Base-by-base conservation (phyloP, 1,140 invertebrate genomes). In the Philaenus spumarius region DNA sequence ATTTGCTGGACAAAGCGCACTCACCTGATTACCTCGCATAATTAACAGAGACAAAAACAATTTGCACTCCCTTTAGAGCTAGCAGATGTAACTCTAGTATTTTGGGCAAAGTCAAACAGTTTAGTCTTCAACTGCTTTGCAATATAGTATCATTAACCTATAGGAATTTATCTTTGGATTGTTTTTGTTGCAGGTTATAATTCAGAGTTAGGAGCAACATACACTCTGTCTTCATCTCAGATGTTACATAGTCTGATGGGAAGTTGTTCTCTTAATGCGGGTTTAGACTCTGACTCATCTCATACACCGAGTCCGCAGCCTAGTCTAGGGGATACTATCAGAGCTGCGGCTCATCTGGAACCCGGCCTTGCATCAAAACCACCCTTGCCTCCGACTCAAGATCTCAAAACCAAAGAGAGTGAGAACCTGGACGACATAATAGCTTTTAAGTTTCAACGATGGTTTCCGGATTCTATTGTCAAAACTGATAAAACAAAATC, bases 381-480 rank as follows among this genome's bases (percentile, higher is more conserved):
- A 12, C 64, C 64, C 1, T 48, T 67, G 26, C 64, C 66, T 14
- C 66, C 64, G 1, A 40, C 26, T 5, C n/a, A 20, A 47, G 17
- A 46, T 14, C 22, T 23, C 20, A 55, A 15, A 40, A 47, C 14
- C 30, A 61, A 26, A 45, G 14, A 17, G 14, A 43, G 14, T 20
- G 15, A 47, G 15, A 58, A 40, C 26, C 22, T 35, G 35, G 67
- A 69, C 42, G 67, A 69, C 17, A 65, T 67, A 22, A 62, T 69
- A 11, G 64, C 61, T 14, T 57, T 69, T 15, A 69, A 69, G 42
- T 69, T 69, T 48, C 67, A 66, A 40, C 55, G 64, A 23, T 69
- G 67, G 67, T 69, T 69, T 53, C 67, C 67, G 2, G 64, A 67
- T 35, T 63, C 67, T 14, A 52, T 52, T 0, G 23, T 50, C 2